Evolutionary conservation across 1,140 invertebrate genomes (phyloP), one percentile per base, ranked within the genome.

Genomic region (Berghia stephanieae): DNA sequence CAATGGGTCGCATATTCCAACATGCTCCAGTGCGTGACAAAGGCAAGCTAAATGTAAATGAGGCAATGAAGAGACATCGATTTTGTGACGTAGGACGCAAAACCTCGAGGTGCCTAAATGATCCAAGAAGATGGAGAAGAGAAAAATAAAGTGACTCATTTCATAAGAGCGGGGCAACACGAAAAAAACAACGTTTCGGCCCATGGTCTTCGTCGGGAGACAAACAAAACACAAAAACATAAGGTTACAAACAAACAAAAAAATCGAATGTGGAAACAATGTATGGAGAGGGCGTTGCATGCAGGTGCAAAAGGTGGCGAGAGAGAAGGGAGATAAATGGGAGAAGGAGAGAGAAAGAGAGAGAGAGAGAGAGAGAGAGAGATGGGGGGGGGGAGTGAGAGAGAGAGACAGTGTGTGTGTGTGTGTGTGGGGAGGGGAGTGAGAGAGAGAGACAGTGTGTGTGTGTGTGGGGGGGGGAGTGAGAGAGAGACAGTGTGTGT

Each of bases 351-450:
- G 8, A 60, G 57, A 60, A 1, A 60, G 1, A 60, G 57, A 60
- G 57, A 60, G 57, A 60, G 57, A 60, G 1, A 60, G 57, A 60
- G 57, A 60, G 57, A 60, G 57, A 60, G 8, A 60, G 57, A 60
- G 57, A 1, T 24, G n/a, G 2, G 0, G 57, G n/a, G 57, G n/a
- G 21, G 2, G 21, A 21, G 21, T 10, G 21, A 21, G 21, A 21
- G 21, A 60, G 57, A 21, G 21, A 60, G 2, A 21, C 1, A 60
- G 21, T 27, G 57, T 27, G 57, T 27, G 1, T 27, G 57, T 27
- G 57, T 0, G 57, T 27, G 57, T 27, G 57, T 27, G 57, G 36
- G 57, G 36, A 34, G 36, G 57, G 36, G 57, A 60, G 57, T 27
- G 57, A 60, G 57, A 60, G 57, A 60, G 57, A 60, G 57, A 60